Base-by-base conservation (phyloP, 2,797 vertebrate species). In the Myripristis murdjan region DNA sequence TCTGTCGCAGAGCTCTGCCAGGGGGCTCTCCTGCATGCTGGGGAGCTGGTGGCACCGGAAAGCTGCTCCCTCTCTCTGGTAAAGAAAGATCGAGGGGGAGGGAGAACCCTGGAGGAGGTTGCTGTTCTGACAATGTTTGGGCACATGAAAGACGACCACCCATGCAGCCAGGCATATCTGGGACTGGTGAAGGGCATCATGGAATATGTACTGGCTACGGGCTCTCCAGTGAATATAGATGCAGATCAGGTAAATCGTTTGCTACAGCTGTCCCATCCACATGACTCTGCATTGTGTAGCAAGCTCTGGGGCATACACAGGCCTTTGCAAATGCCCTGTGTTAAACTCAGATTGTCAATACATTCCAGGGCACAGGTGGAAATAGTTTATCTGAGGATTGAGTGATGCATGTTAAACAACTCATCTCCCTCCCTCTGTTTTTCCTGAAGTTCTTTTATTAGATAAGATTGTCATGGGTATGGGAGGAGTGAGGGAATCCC, bases 1-100 rank as follows among this genome's bases (percentile, higher is more conserved):
- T 87, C 87, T 23, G 26, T 87, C 1, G 69, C 61, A n/a, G 84
- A 89, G 69, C 80, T 90, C 73, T 84, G 85, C 55, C 81, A 77
- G 18, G 77, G 71, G 53, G 82, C 85, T 39, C 64, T 89, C 39
- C 59, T 73, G 44, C 91, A 91, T 2, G 15, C 64, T 1, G 71
- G 72, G 16, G 82, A 89, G 33, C 58, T 89, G 57, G 69, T 88
- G 48, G 54, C 51, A 3, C 82, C 89, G 6, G 82, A 90, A 22
- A 39, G 39, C 16, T 46, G 70, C 57, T 85, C 48, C 16, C 79
- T 92, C 10, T 84, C 74, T 6, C 79, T 92, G 12, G 67, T 83
- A 23, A 71, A 37, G 26, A 85, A 75, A 37, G 78, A 84, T 33
- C 63, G 48, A 26, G 24, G 37, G 31, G 79, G 73, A 26, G 57